Evolutionary conservation across 1,140 invertebrate genomes (phyloP), one percentile per base, ranked within the genome.

Genomic region (Pachypsylla venusta): DNA sequence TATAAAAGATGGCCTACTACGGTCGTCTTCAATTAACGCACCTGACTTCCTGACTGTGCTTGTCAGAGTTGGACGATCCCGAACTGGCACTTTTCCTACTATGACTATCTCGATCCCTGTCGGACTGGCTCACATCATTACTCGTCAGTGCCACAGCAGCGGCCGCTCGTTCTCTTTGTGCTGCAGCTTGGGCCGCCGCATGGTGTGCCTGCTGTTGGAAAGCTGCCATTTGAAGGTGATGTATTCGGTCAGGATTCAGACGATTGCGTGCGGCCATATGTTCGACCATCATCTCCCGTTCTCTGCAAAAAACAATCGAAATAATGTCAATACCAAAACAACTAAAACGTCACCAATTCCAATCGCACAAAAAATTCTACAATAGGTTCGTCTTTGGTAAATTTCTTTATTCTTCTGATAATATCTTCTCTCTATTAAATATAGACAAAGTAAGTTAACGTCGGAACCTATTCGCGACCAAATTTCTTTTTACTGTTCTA

Each of bases 151-250:
- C n/a, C n/a, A n/a, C n/a, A n/a, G 30, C 30, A n/a, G 10, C 22
- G 54, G 12, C 25, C 7, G 25, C 24, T 25, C 54, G 22, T 27
- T 57, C 5, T 53, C 42, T n/a, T 30, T 57, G 12, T 19, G 55
- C 25, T 20, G 20, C 53, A 13, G 4, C 26, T 10, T 25, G 20
- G 53, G 16, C 27, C 20, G 25, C 28, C 53, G 26, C 27, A 55
- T 40, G 39, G 16, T 12, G 57, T 22, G 10, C 30, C 12, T 48
- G 56, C 26, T 48, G 58, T n/a, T 48, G 42, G 42, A 48, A 48
- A 4, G 42, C 42, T 22, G 54, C 30, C 27, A 30, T 53, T 42
- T 53, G 54, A 13, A 28, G 13, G 16, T 59, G 57, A 13, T 25
- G 26, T 14, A 25, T 35, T n/a, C 22, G 56, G 2, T 56, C 30